These are phyloP conservation scores for Idaea dimidiata DNA, from an alignment of 2,888 invertebrate genomes.

Conservation along the genomic window DNA sequence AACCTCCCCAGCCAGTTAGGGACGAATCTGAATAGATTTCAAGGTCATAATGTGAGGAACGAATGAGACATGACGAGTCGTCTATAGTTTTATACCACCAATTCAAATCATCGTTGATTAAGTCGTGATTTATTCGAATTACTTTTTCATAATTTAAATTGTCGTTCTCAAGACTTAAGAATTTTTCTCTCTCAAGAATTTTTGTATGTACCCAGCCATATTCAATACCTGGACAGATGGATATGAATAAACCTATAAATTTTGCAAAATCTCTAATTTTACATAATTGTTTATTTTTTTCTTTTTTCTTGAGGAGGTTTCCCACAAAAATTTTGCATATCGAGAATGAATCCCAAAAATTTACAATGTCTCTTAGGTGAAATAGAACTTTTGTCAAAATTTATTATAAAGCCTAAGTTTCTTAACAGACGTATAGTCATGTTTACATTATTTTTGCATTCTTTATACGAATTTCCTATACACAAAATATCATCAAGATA, in stretches of 20 bases:
- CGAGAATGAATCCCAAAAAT: conserved; percentile 21
- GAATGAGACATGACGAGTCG: no score
- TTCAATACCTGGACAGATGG: conserved; percentile 36
- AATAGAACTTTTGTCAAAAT: conserved; percentile 23
- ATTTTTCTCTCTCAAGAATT: conserved; percentile 26
- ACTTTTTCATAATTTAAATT: not conserved
- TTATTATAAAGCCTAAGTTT: conserved; percentile 23
- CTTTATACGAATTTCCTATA: conserved; percentile 7
- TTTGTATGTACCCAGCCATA: conserved; percentile 41
- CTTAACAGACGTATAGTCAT: conserved; percentile 5
- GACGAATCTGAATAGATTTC: conserved; percentile 16
- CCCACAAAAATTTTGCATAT: conserved; percentile 5
- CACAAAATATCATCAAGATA: conserved; percentile 23
- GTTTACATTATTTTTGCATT: conserved; percentile 3
- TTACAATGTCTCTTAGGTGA: conserved; percentile 17
- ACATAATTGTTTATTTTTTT: conserved; percentile 15
- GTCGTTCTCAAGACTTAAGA: conserved; percentile 11
- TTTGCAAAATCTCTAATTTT: conserved; percentile 27
- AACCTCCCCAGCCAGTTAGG: conserved; percentile 13
- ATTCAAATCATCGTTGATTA: conserved; percentile 5
- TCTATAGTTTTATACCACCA: conserved; percentile 8
- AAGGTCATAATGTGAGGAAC: not conserved
- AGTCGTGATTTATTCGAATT: conserved; percentile 2
- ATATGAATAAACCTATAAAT: conserved; percentile 26
- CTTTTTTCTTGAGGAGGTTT: conserved; percentile 13